Conservation (phyloP, 1,140 invertebrate species). For the Zaprionus tsacasi region DNA sequence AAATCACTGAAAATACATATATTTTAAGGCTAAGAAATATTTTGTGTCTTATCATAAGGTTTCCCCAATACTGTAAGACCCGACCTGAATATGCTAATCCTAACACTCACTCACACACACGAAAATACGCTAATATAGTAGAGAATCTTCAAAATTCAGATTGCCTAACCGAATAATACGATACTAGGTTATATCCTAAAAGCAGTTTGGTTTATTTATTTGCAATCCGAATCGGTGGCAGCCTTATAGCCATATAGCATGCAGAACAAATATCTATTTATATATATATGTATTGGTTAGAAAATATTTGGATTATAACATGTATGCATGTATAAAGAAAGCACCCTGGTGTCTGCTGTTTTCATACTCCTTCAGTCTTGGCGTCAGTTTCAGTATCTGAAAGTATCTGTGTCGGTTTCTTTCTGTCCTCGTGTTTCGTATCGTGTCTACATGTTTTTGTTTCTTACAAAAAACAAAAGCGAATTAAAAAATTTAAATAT, state of each 20-base stretch:
- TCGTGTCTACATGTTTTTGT: constrained; percentile 53
- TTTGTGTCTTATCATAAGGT: constrained; percentile 45
- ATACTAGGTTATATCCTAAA: constrained; percentile 43
- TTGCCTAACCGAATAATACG: constrained; percentile 17
- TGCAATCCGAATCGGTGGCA: constrained; percentile 62
- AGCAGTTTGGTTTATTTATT: constrained; percentile 39
- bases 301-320: constrained; percentile 2
- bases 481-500: constrained; percentile 46
- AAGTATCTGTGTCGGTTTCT: background rate
- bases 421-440: background rate
- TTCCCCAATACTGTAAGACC: constrained; percentile 2
- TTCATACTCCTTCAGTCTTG: constrained; percentile 29
- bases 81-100: background rate
- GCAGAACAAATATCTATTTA: constrained; percentile 53
- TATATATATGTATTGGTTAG: constrained; percentile 4
- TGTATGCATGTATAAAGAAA: constrained; percentile 4
- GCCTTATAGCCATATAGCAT: constrained; percentile 75
- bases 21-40: constrained; percentile 1
- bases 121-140: background rate
- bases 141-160: constrained; percentile 7
- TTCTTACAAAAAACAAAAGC: constrained; percentile 29
- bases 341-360: constrained; percentile 14
- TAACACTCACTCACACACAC: background rate
- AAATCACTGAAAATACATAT: constrained; percentile 21
- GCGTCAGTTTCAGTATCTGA: constrained; percentile 41